phyloP scores from a whole-genome alignment of 53 echinoderm and acorn worm species.

The Crossaster papposus region DNA sequence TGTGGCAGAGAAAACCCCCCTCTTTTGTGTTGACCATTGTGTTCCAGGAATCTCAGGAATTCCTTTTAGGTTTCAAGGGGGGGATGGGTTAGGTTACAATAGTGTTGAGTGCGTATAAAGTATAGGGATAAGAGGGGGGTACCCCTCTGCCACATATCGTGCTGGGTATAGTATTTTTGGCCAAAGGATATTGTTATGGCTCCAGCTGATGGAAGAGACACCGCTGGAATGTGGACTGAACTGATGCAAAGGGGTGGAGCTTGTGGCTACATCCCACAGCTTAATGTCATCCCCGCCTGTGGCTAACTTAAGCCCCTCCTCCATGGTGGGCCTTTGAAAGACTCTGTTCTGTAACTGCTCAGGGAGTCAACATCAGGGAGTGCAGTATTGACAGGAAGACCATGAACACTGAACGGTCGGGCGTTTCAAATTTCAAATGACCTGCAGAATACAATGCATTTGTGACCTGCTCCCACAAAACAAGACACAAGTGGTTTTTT shows the following conservation, averaged over 20 bases:
- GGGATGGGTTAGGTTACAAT: too few species aligned
- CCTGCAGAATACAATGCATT: too few species aligned
- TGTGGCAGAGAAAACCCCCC: too few species aligned
- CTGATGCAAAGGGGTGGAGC: conserved; percentile 70
- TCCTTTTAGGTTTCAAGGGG: too few species aligned
- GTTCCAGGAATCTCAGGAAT: too few species aligned
- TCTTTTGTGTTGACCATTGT: too few species aligned
- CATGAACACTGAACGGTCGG: neutral
- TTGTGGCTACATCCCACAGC: conserved; percentile 80
- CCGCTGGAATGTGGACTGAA: conserved; percentile 78
- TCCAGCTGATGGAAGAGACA: conserved; percentile 84
- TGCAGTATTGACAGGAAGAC: neutral
- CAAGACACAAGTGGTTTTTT: too few species aligned
- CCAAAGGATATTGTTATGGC: conserved; percentile 98
- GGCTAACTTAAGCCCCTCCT: conserved; percentile 68
- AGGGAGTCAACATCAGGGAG: neutral
- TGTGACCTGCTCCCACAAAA: too few species aligned
- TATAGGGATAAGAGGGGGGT: too few species aligned
- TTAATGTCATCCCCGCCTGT: conserved; percentile 96
- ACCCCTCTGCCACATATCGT: too few species aligned
- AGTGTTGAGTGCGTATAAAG: too few species aligned
- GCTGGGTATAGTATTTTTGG: too few species aligned
- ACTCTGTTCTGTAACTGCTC: neutral
- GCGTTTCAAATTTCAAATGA: neutral
- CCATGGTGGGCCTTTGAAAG: conserved; percentile 32